These are phyloP conservation scores for Amphipyra tragopoginis DNA, from an alignment of 2,888 invertebrate genomes.

Conservation along the genomic window DNA sequence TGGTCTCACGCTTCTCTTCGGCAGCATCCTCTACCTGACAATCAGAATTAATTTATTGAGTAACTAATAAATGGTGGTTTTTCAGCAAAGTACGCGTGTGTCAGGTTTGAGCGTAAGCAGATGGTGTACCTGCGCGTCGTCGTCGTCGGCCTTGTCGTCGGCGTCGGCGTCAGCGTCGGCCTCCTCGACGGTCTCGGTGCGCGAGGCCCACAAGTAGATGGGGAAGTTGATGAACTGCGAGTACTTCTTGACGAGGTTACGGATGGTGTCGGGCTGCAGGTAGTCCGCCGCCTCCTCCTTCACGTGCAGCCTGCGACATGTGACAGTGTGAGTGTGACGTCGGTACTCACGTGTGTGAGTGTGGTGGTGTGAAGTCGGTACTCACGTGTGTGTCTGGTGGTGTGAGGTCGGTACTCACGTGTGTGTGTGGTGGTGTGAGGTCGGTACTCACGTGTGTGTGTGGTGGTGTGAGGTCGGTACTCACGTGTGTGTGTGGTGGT, in stretches of 20 bases:
- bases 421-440: too few relatives aligned
- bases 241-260: slow-evolving; percentile 98
- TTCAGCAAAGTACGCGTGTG: too few relatives aligned
- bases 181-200: slow-evolving; percentile 68
- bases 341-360: too few relatives aligned
- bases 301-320: slow-evolving; percentile 92
- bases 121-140: slow-evolving; percentile 88
- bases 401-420: too few relatives aligned
- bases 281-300: slow-evolving; percentile 99
- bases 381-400: too few relatives aligned
- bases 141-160: slow-evolving; percentile 67
- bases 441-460: too few relatives aligned
- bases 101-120: neutral
- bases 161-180: slow-evolving; percentile 46
- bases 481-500: too few relatives aligned
- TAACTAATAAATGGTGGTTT: neutral
- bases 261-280: slow-evolving; percentile 97
- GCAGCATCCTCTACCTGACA: slow-evolving; percentile 93
- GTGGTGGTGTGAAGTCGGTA: too few relatives aligned
- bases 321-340: too few relatives aligned
- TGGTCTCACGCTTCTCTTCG: slow-evolving; percentile 91
- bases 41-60: neutral
- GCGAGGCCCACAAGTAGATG: slow-evolving; percentile 97
- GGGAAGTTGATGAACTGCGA: slow-evolving; percentile 99
- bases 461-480: too few relatives aligned